phyloP scores from a whole-genome alignment of 2,797 vertebrate species.

The Takifugu rubripes region DNA sequence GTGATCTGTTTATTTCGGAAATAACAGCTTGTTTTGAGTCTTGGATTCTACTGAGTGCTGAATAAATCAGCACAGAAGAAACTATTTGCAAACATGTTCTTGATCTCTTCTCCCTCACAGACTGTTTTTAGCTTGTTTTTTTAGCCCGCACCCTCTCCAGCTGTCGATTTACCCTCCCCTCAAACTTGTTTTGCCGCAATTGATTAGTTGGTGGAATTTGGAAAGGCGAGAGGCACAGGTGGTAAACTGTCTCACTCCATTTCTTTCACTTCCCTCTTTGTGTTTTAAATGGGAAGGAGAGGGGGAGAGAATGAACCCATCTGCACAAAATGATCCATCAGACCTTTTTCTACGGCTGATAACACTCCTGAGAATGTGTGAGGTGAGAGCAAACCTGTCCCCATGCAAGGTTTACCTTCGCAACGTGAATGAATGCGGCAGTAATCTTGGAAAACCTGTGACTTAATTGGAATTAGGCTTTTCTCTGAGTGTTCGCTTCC shows the following conservation, averaged over 20 bases:
- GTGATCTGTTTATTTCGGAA: no score
- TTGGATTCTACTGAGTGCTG: neutral
- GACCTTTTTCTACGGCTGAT: constrained; percentile 33
- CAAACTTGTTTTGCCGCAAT: constrained; percentile 29
- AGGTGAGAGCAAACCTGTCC: constrained; percentile 3
- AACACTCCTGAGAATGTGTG: constrained; percentile 14
- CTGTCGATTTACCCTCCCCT: constrained; percentile 32
- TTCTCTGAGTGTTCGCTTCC: neutral
- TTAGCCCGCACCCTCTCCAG: constrained; percentile 20
- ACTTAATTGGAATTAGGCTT: constrained; percentile 5
- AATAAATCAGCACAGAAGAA: neutral
- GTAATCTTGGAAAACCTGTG: neutral
- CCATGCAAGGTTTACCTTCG: neutral
- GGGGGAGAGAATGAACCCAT: constrained; percentile 45
- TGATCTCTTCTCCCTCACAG: constrained; percentile 8
- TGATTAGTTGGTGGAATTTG: constrained; percentile 44
- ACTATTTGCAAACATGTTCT: constrained; percentile 5
- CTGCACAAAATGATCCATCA: constrained; percentile 39
- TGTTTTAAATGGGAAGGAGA: constrained; percentile 39
- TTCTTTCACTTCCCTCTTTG: constrained; percentile 21
- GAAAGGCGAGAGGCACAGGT: constrained; percentile 35
- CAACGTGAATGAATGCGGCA: neutral
- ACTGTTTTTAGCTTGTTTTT: constrained; percentile 13
- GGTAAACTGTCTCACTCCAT: constrained; percentile 19
- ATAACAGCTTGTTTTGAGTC: no score